Conservation (phyloP, 2,113 vertebrate species). For the Telmatochromis brichardi region DNA sequence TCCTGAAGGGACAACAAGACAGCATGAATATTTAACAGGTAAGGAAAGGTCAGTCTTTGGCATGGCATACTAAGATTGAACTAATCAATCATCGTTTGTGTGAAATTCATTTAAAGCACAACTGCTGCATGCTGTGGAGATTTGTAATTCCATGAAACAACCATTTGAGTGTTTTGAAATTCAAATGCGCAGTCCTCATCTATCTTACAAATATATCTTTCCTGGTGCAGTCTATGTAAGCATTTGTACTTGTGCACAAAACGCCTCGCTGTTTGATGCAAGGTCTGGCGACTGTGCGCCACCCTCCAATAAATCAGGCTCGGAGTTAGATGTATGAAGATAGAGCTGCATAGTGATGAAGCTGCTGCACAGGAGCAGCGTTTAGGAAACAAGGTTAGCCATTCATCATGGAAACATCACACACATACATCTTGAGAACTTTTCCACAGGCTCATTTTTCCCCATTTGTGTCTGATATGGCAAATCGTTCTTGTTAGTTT, state of each 20-base stretch:
- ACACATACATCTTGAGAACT: neutral
- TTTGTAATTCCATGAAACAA: neutral
- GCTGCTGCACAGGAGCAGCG: neutral
- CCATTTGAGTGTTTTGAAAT: constrained; percentile 7
- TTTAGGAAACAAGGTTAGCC: constrained; percentile 21
- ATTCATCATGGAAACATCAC: constrained; percentile 16
- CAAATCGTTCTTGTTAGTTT: neutral
- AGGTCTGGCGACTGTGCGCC: neutral
- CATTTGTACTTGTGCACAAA: neutral
- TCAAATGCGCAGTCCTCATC: neutral
- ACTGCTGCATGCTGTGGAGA: neutral
- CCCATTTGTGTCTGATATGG: neutral
- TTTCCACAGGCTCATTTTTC: neutral
- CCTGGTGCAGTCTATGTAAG: neutral
- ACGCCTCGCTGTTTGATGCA: neutral
- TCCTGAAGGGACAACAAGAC: constrained; percentile 22
- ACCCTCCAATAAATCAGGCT: constrained; percentile 22
- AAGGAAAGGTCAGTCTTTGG: constrained; percentile 29
- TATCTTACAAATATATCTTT: neutral
- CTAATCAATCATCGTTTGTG: constrained; percentile 32
- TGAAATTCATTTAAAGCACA: constrained; percentile 4
- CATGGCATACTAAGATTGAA: neutral
- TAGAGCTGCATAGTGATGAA: constrained; percentile 36
- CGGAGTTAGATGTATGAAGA: constrained; percentile 23
- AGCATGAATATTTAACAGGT: constrained; percentile 54